phyloP scores from a whole-genome alignment of 2,888 invertebrate species.

The Thera britannica region DNA sequence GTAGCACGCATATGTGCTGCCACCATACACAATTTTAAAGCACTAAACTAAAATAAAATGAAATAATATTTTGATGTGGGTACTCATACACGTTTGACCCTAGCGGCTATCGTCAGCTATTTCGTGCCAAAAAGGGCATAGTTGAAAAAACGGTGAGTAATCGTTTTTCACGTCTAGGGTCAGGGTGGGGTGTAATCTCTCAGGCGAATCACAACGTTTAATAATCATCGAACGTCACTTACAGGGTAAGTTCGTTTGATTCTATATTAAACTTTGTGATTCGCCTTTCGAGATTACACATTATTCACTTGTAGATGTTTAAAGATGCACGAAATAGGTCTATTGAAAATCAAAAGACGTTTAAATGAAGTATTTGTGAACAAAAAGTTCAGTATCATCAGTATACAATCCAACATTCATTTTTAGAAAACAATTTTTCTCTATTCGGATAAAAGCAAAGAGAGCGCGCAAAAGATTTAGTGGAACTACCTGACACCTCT shows the following conservation, averaged over 20 bases:
- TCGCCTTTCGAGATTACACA: too few species aligned
- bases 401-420: too few species aligned
- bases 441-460: not conserved
- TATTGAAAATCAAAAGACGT: not conserved
- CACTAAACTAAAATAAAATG: too few species aligned
- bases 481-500: not conserved
- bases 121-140: not conserved
- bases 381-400: too few species aligned
- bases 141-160: not conserved
- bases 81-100: slow-evolving; percentile 6
- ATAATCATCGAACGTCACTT: too few species aligned
- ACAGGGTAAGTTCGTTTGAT: too few species aligned
- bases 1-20: too few species aligned
- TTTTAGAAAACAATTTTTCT: not conserved
- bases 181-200: not conserved
- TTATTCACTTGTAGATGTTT: too few species aligned
- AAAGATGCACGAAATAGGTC: not conserved
- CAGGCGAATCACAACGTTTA: too few species aligned
- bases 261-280: too few species aligned
- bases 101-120: not conserved
- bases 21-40: too few species aligned
- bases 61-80: slow-evolving; percentile 2
- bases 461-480: slow-evolving; percentile 2
- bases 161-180: not conserved
- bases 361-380: not conserved